Evolutionary conservation across 2,113 vertebrate species (phyloP), one percentile per base, ranked within the genome.

Genomic region (Callithrix jacchus): DNA sequence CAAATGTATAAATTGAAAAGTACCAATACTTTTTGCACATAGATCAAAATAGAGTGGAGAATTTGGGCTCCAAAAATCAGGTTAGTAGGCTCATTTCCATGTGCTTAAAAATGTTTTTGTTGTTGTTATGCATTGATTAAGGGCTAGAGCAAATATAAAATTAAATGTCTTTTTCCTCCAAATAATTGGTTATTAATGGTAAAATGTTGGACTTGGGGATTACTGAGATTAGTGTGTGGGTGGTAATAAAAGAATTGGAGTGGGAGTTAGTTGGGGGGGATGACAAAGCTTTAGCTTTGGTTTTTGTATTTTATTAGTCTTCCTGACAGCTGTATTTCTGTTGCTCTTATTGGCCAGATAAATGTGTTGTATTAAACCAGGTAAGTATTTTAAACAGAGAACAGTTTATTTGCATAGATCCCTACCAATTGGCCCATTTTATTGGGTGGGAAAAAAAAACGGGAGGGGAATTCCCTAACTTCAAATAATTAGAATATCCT

Each of bases 21-120:
- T 98, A 98, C 98, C 97, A 98, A 96, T 98, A 98, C 98, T 98
- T 98, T 98, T 98, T 98, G 98, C 97, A 96, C 94, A 87, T 97
- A 95, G 96, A 84, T 80, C 9, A 98, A 97, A 98, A 96, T 96
- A 85, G 86, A 98, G 76, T 98, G 82, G 97, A 98, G 96, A 97
- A 79, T 8, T 97, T 32, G 20, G 92, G 86, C 58, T 91, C 93
- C 87, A 97, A 95, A 97, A 98, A 94, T 87, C 93, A 96, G 98
- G 49, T 91, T 97, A 97, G 97, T 97, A 98, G 98, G 98, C 85
- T 98, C 76, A 97, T 97, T 98, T 98, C 98, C 98, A 98, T 97
- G 98, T 98, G 98, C 98, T 98, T 98, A 98, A 98, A 98, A 98
- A 98, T 98, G 98, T 98, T 98, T 64, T 13, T 97, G 97, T 97